A percentile compares a stretch with the other conserved stretches of the same genome.
These are phyloP conservation scores for Choristoneura fumiferana DNA, from an alignment of 1,140 invertebrate genomes.

Conservation along the genomic window DNA sequence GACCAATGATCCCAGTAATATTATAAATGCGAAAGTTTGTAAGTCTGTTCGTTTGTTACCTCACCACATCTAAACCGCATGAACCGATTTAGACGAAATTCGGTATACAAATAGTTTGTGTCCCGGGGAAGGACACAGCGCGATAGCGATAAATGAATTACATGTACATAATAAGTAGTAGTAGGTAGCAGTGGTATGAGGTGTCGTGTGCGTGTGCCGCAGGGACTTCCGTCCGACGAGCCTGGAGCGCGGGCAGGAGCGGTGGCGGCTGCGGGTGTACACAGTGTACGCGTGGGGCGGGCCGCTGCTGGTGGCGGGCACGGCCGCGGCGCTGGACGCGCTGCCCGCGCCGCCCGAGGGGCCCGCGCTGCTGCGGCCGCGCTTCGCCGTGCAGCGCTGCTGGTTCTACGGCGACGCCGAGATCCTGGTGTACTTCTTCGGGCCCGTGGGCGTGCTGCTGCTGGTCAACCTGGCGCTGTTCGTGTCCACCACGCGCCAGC, in stretches of 20 bases:
- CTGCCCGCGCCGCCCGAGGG: slow-evolving; percentile 79
- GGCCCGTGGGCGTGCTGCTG: slow-evolving; percentile 87
- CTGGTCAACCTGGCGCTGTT: slow-evolving; percentile 88
- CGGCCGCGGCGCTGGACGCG: slow-evolving; percentile 84
- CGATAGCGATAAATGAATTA: slow-evolving; percentile 19
- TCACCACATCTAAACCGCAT: no score
- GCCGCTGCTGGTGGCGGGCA: slow-evolving; percentile 84
- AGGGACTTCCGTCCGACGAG: slow-evolving; percentile 90
- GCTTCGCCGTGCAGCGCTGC: slow-evolving; percentile 86
- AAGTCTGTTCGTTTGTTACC: no score
- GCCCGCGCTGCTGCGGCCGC: slow-evolving; percentile 82
- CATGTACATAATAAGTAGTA: not conserved
- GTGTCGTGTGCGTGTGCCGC: slow-evolving; percentile 54
- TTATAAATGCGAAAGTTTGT: no score
- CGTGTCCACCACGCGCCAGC: slow-evolving; percentile 87
- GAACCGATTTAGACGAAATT: no score
- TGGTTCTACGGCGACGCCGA: slow-evolving; percentile 91
- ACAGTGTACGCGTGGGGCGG: slow-evolving; percentile 90
- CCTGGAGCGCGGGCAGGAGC: slow-evolving; percentile 89
- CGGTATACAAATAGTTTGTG: no score
- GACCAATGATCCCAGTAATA: no score
- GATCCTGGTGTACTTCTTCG: slow-evolving; percentile 90
- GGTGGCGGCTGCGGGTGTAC: slow-evolving; percentile 86
- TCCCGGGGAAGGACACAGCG: no score
- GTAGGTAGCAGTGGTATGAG: not conserved